phyloP scores from a whole-genome alignment of 30 jellyfish, hydroid and myxozoan species.

The Phacellophora camtschatica region DNA sequence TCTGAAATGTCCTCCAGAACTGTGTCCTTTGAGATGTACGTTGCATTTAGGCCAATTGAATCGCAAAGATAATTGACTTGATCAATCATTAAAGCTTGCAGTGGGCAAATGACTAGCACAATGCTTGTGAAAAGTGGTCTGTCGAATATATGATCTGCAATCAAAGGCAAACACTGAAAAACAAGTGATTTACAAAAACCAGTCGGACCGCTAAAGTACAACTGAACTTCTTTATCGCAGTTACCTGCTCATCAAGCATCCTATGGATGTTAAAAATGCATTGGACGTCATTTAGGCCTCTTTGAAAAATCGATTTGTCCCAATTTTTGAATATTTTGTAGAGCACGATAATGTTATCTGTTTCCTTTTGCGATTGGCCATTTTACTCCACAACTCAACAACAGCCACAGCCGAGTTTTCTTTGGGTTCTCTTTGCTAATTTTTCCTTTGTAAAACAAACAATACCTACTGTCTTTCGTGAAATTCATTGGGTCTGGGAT shows the following conservation, averaged over 20 bases:
- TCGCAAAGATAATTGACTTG: not conserved
- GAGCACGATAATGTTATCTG: too few relatives aligned
- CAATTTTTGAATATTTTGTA: too few relatives aligned
- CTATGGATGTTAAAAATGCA: not conserved
- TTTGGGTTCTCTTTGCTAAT: not conserved
- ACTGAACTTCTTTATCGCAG: not conserved
- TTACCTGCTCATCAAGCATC: not conserved
- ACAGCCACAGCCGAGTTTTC: not conserved
- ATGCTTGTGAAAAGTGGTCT: not conserved
- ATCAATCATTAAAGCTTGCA: not conserved
- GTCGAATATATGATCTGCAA: not conserved
- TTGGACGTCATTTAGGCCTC: not conserved
- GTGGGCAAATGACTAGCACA: not conserved
- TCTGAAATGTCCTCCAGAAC: not conserved
- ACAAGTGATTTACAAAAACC: not conserved
- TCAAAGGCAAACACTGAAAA: not conserved
- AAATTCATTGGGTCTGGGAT: not conserved
- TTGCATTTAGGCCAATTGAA: not conserved
- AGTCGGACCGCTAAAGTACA: not conserved
- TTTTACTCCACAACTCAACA: not conserved
- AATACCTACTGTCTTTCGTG: not conserved
- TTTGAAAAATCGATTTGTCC: not conserved
- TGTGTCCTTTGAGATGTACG: not conserved
- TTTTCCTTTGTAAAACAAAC: conserved; percentile 3
- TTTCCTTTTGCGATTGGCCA: not conserved